Conservation (phyloP, 1,140 invertebrate species). For the Acyrthosiphon pisum region DNA sequence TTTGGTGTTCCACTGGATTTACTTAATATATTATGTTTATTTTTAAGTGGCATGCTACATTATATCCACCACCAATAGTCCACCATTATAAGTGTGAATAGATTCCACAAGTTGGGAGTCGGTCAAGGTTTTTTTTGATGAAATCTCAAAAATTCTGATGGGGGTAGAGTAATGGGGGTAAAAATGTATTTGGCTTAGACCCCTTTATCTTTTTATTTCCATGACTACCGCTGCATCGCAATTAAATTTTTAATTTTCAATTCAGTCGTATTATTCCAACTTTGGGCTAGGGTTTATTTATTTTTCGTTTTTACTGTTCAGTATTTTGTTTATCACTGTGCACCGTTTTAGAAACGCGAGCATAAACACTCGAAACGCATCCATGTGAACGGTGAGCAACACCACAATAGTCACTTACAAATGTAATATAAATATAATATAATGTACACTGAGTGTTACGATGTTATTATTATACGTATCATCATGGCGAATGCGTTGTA, state of each 20-base stretch:
- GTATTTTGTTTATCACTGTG: not conserved
- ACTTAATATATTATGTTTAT: no score
- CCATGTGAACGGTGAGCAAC: not conserved
- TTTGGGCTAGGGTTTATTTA: not conserved
- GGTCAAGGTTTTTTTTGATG: no score
- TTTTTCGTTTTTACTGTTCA: not conserved
- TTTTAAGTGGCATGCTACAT: no score
- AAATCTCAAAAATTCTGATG: no score
- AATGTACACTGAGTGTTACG: not conserved
- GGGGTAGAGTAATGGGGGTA: no score
- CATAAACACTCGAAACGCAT: not conserved
- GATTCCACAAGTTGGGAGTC: no score
- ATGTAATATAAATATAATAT: constrained; percentile 4
- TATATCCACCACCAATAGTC: no score
- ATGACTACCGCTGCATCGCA: no score
- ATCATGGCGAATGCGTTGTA: not conserved
- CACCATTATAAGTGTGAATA: no score
- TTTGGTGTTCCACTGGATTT: no score
- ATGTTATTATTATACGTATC: no score
- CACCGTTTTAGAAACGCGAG: not conserved
- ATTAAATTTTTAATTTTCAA: not conserved
- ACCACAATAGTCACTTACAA: not conserved
- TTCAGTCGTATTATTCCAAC: not conserved
- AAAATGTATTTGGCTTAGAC: not conserved
- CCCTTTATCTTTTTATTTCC: not conserved